Conservation (phyloP, 2,797 vertebrate species). For the Sparus aurata region DNA sequence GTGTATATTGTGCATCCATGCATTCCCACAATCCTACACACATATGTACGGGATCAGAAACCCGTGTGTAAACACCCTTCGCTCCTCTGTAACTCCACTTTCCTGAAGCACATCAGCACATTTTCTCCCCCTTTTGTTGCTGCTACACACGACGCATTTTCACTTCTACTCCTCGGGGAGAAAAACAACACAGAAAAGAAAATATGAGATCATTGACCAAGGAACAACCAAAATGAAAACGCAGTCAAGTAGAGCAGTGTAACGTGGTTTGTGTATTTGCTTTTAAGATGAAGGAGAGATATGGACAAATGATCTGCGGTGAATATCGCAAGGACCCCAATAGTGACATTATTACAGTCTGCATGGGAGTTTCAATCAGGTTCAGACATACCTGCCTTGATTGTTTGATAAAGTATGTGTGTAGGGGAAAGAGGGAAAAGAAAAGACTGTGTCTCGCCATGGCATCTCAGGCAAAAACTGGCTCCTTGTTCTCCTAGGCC, state of each 20-base stretch:
- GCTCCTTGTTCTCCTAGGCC: constrained; percentile 28
- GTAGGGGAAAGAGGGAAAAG: neutral
- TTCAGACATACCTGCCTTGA: constrained; percentile 1
- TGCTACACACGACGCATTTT: constrained; percentile 52
- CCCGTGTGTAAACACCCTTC: constrained; percentile 58
- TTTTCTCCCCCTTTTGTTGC: constrained; percentile 43
- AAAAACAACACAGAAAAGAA: constrained; percentile 46
- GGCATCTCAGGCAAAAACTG: constrained; percentile 29
- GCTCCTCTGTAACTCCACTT: constrained; percentile 51
- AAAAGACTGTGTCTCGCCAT: neutral
- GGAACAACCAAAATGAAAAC: constrained; percentile 49
- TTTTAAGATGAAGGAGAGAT: constrained; percentile 21
- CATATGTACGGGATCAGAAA: constrained; percentile 65
- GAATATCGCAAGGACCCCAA: constrained; percentile 23
- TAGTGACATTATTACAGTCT: constrained; percentile 17
- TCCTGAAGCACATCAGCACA: constrained; percentile 48
- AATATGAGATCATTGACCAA: constrained; percentile 58
- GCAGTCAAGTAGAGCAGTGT: constrained; percentile 40
- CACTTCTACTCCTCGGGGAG: constrained; percentile 38
- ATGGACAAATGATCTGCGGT: constrained; percentile 33
- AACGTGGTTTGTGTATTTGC: constrained; percentile 21
- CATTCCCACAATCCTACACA: constrained; percentile 51
- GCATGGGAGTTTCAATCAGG: constrained; percentile 9
- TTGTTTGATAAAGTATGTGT: constrained; percentile 11
- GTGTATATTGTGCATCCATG: constrained; percentile 65